These are phyloP conservation scores for Poeciliopsis occidentalis DNA, from an alignment of 2,113 vertebrate genomes.

Conservation along the genomic window DNA sequence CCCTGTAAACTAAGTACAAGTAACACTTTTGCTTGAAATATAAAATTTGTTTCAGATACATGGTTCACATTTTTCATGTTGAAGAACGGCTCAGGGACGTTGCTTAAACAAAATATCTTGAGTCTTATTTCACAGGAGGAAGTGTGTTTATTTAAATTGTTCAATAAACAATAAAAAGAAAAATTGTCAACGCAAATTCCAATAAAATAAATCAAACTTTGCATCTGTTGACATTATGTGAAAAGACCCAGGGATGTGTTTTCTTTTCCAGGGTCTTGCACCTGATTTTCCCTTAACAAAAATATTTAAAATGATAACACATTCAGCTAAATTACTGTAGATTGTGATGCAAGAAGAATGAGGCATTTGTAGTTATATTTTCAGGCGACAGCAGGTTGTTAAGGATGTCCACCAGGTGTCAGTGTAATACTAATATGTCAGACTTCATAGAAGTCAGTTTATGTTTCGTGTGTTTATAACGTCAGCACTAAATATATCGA, in stretches of 20 bases:
- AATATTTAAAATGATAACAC: neutral
- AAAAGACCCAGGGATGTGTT: too few relatives aligned
- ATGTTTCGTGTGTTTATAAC: too few relatives aligned
- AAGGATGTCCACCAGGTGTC: conserved; percentile 54
- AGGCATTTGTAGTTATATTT: neutral
- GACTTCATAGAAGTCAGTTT: too few relatives aligned
- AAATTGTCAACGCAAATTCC: too few relatives aligned
- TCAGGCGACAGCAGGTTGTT: neutral
- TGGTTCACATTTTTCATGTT: too few relatives aligned
- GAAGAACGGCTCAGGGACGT: neutral
- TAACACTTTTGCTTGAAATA: neutral
- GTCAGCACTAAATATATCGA: too few relatives aligned
- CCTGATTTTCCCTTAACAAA: neutral
- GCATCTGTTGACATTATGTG: too few relatives aligned
- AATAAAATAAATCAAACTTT: too few relatives aligned
- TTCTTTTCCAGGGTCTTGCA: neutral
- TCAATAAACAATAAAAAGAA: too few relatives aligned
- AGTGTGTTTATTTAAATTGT: neutral
- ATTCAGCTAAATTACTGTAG: neutral
- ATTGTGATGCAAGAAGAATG: neutral
- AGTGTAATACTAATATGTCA: conserved; percentile 19
- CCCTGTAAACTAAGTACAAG: neutral
- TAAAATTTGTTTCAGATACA: too few relatives aligned
- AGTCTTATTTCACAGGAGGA: neutral
- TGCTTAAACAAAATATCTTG: neutral